Conservation (phyloP, 2,113 vertebrate species). For the Acanthochromis polyacanthus region DNA sequence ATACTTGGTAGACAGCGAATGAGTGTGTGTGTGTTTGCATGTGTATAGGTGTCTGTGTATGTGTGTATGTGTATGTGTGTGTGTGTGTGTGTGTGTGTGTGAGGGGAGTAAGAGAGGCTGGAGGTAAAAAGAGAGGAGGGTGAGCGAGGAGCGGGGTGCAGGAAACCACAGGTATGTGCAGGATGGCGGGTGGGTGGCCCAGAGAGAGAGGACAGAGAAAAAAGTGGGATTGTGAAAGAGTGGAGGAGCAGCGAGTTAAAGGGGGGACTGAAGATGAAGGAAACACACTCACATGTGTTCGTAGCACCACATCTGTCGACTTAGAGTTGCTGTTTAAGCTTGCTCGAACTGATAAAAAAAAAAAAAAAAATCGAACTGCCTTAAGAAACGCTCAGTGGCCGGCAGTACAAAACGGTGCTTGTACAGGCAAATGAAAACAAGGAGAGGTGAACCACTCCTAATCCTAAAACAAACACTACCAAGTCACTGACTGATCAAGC, state of each 20-base stretch:
- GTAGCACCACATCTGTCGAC: conserved; percentile 13
- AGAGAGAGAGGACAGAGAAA: conserved; percentile 61
- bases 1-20: conserved; percentile 22
- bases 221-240: conserved; percentile 53
- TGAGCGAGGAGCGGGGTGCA: conserved; percentile 60
- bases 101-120: conserved; percentile 2
- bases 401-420: conserved; percentile 48
- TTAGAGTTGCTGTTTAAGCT: conserved; percentile 26
- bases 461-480: conserved; percentile 65
- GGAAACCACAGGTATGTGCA: conserved; percentile 87
- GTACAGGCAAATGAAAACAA: conserved; percentile 69
- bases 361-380: conserved; percentile 24
- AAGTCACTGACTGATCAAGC: conserved; percentile 45
- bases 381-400: conserved; percentile 28
- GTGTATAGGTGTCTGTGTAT: neutral
- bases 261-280: conserved; percentile 25
- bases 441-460: conserved; percentile 58
- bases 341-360: conserved; percentile 18
- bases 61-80: too few relatives aligned
- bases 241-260: conserved; percentile 28
- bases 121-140: conserved; percentile 55
- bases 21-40: conserved; percentile 30
- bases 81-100: too few relatives aligned
- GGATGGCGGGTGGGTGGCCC: conserved; percentile 79
- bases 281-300: conserved; percentile 16